Evolutionary conservation across 1,140 invertebrate genomes (phyloP), one percentile per base, ranked within the genome.

Genomic region (Hesperophylax magnus): DNA sequence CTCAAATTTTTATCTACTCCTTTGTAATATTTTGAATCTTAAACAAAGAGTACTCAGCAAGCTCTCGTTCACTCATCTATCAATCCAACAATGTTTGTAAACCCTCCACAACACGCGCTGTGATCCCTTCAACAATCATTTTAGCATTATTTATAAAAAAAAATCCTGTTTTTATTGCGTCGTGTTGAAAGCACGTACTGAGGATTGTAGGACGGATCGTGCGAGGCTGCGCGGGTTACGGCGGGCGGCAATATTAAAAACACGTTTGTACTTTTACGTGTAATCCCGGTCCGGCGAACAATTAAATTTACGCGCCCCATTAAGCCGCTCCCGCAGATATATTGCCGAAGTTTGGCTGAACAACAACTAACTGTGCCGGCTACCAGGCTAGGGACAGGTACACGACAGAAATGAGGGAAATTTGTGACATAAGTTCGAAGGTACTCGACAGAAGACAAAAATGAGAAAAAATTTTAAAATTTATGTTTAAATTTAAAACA

Each of bases 301-400:
- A 82, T 82, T 82, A 82, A 82, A 82, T 82, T 82, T 78, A 82
- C 78, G 79, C 78, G 78, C 52, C 52, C 69, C 81, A 82, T 82
- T 82, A 80, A 72, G 65, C 53, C 63, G 31, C 20, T 71, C 31
- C 74, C 60, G 39, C 65, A 80, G 78, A 82, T 82, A 82, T 82
- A 82, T 82, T 67, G 75, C 61, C 39, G 52, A 82, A 82, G 78
- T 82, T 82, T 80, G 52, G 54, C 39, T n/a, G 65, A 17, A 72
- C 69, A 52, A 72, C 47, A 52, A 72, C 34, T 18, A 54, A 24
- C 39, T 47, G 14, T 47, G 39, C 39, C 11, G 39, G 39, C 39
- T 47, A 47, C 39, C 39, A 47, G 39, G 39, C 39, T 47, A 47
- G 18, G 52, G 69, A 39, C 69, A 72, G 69, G 69, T 72, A 72